phyloP scores from a whole-genome alignment of 2,888 invertebrate species.

The Clusia tigrina region DNA sequence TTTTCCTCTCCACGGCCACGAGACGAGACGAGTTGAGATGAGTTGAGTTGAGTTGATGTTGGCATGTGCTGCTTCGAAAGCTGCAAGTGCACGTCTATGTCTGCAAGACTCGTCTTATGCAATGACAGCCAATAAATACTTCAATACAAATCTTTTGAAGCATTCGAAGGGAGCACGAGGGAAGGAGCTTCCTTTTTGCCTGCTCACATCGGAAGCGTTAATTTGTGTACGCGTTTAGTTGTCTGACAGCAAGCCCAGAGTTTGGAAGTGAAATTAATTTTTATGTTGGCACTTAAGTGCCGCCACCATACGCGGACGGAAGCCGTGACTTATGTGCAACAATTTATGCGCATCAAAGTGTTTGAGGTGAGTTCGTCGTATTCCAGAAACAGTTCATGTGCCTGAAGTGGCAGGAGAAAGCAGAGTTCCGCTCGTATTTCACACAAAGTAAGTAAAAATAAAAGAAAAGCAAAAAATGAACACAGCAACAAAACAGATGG shows the following conservation, averaged over 20 bases:
- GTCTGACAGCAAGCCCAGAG: background rate
- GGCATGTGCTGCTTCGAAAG: background rate
- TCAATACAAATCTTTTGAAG: conserved; percentile 8
- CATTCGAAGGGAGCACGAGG: no score
- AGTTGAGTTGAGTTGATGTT: no score
- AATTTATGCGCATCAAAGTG: background rate
- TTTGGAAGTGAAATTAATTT: conserved; percentile 8
- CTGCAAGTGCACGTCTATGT: no score
- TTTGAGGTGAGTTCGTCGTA: no score
- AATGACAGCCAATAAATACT: conserved; percentile 12
- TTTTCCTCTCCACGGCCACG: no score
- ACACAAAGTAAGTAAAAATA: no score
- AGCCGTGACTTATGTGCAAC: background rate
- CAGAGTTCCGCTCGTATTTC: no score
- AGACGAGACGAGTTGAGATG: no score
- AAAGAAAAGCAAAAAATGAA: no score
- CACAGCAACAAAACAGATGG: no score
- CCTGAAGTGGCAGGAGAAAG: no score
- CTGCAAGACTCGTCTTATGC: background rate
- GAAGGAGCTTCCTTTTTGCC: background rate
- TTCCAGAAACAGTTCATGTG: no score
- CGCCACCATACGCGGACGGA: background rate
- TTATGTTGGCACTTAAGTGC: conserved; percentile 11
- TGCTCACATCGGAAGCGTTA: background rate
- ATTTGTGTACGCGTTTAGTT: background rate